Percentiles rank a stretch among this genome's conserved stretches.
Evolutionary conservation across 2,888 invertebrate species (phyloP).

Genomic region (Idaea dimidiata): DNA sequence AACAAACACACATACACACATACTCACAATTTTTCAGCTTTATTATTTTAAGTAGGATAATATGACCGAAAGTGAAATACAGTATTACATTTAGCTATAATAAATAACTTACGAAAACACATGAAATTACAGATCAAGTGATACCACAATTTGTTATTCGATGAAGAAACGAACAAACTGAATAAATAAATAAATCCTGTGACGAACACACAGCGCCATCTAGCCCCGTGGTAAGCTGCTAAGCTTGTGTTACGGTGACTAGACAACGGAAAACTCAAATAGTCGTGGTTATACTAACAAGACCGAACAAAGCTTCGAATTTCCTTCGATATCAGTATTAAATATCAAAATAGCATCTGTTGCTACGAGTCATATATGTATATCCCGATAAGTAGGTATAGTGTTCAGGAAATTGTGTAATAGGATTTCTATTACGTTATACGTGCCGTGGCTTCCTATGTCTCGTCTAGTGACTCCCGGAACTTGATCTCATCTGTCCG

Average conservation of each 20-base stretch:
- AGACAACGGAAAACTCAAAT: too few species aligned
- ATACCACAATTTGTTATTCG: not conserved
- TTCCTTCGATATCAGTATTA: conserved; percentile 1
- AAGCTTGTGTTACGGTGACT: too few species aligned
- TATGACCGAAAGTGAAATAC: too few species aligned
- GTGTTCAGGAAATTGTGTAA: conserved; percentile 60
- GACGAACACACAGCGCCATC: too few species aligned
- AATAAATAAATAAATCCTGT: too few species aligned
- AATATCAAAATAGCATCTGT: conserved; percentile 16
- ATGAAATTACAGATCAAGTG: too few species aligned
- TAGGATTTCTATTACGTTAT: conserved; percentile 53
- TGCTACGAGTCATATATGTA: conserved; percentile 14
- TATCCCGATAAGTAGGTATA: conserved; percentile 9
- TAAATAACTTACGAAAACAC: too few species aligned
- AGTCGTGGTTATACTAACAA: not conserved
- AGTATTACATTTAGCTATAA: too few species aligned
- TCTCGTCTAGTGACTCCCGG: conserved; percentile 45
- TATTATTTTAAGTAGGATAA: too few species aligned
- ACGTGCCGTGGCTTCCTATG: conserved; percentile 44
- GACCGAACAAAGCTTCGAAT: not conserved
- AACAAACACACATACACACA: too few species aligned
- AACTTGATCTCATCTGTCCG: conserved; percentile 42
- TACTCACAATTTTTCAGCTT: too few species aligned
- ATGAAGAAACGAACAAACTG: not conserved
- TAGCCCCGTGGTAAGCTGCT: too few species aligned